These are phyloP conservation scores for Ceratoteleas bidentatus DNA, from an alignment of 1,140 invertebrate genomes.

Conservation along the genomic window DNA sequence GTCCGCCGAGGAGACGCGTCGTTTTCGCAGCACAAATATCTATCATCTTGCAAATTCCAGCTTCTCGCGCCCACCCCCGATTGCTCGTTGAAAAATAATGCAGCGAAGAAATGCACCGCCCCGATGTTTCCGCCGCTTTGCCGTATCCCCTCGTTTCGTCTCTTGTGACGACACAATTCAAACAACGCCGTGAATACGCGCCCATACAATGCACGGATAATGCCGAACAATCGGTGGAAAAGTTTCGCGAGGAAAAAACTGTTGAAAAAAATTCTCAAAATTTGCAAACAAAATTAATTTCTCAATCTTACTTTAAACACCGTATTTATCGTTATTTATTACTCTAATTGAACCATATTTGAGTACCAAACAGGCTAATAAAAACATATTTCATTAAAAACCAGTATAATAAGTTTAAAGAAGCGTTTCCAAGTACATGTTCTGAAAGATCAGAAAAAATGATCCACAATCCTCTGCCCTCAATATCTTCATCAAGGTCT, in stretches of 20 bases:
- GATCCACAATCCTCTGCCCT: no score
- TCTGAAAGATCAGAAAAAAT: no score
- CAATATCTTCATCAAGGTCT: background rate
- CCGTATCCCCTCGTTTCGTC: conserved; percentile 14
- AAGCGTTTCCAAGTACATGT: no score
- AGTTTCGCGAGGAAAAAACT: conserved; percentile 7
- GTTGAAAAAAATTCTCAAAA: no score
- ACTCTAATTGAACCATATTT: no score
- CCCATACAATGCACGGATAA: conserved; percentile 23
- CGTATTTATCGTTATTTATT: no score
- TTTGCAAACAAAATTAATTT: no score
- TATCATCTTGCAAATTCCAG: conserved; percentile 51
- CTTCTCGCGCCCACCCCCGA: conserved; percentile 15
- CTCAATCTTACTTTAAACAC: no score
- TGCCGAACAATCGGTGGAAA: conserved; percentile 21
- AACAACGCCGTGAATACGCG: conserved; percentile 22
- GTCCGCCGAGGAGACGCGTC: conserved; percentile 33
- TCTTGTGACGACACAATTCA: conserved; percentile 30
- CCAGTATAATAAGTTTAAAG: no score
- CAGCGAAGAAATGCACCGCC: conserved; percentile 20
- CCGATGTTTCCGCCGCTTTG: conserved; percentile 15
- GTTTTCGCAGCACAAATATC: conserved; percentile 43
- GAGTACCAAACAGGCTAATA: no score
- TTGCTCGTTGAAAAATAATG: conserved; percentile 42
- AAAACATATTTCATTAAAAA: no score